Evolutionary conservation across 2,797 vertebrate genomes (phyloP).

Genomic region (Diglossa cyanea): DNA sequence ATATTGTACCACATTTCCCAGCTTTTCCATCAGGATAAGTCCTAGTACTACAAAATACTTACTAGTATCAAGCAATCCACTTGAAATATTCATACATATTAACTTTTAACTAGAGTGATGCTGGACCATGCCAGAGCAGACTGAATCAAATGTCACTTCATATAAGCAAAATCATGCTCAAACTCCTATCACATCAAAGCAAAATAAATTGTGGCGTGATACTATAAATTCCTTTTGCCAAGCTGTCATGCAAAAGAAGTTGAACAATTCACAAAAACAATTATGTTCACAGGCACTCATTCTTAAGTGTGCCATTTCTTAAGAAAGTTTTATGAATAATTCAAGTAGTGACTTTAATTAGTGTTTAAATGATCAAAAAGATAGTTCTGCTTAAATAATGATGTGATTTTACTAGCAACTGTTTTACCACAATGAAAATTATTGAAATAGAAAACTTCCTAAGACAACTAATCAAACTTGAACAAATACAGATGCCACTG

Average conservation of each 20-base stretch:
- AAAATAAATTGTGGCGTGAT: neutral
- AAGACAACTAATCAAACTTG: neutral
- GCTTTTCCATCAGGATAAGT: neutral
- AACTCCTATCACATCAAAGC: neutral
- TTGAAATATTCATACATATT: neutral
- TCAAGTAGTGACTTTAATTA: neutral
- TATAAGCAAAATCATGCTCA: neutral
- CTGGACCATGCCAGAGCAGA: neutral
- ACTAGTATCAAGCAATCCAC: neutral
- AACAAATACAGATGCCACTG: neutral
- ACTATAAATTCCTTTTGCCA: neutral
- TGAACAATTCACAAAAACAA: neutral
- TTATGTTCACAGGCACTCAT: neutral
- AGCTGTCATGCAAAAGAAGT: neutral
- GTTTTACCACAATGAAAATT: neutral
- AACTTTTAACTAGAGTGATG: neutral
- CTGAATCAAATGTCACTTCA: neutral
- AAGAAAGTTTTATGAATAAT: neutral
- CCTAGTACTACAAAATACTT: neutral
- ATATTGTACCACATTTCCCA: neutral
- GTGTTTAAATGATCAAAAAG: neutral
- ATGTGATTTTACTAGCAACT: neutral
- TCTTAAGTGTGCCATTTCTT: neutral
- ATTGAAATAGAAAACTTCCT: neutral
- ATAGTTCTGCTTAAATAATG: neutral